A percentile compares a stretch with the other conserved stretches of the same genome.
These are phyloP conservation scores for Aldrovandia affinis DNA, from an alignment of 2,797 vertebrate species.

Conservation along the genomic window DNA sequence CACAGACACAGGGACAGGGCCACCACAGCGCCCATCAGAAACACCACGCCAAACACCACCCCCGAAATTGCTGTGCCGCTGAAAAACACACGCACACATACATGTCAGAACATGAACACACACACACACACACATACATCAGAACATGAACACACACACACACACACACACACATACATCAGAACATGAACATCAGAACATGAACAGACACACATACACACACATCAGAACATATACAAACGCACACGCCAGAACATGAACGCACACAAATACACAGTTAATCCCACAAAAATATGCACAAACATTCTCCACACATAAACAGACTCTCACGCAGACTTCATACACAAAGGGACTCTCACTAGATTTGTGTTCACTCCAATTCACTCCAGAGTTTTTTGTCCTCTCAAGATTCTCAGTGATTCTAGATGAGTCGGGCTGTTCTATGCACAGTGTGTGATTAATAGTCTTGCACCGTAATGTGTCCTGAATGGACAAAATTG, in stretches of 20 bases:
- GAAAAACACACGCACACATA: slow-evolving; percentile 41
- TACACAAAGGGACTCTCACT: too few species aligned
- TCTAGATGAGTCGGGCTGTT: not conserved
- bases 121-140: not conserved
- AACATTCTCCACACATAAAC: not conserved
- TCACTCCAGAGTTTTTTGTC: not conserved
- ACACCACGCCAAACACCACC: slow-evolving; percentile 89
- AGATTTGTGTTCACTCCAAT: not conserved
- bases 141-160: not conserved
- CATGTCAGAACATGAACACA: not conserved
- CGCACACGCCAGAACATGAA: not conserved
- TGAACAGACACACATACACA: not conserved
- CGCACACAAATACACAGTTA: not conserved
- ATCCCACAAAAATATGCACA: not conserved
- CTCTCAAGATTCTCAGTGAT: not conserved
- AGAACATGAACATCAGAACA: not conserved
- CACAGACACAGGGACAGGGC: slow-evolving; percentile 87
- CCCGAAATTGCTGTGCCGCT: slow-evolving; percentile 90
- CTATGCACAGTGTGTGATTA: not conserved
- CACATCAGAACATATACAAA: not conserved
- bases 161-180: not conserved
- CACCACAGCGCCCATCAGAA: slow-evolving; percentile 89
- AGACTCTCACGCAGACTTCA: too few species aligned
- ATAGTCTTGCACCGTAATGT: not conserved
- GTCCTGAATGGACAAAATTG: not conserved